Percentiles rank a stretch among this genome's conserved stretches.
phyloP scores from a whole-genome alignment of 2,113 vertebrate species.

The Girardinichthys multiradiatus region DNA sequence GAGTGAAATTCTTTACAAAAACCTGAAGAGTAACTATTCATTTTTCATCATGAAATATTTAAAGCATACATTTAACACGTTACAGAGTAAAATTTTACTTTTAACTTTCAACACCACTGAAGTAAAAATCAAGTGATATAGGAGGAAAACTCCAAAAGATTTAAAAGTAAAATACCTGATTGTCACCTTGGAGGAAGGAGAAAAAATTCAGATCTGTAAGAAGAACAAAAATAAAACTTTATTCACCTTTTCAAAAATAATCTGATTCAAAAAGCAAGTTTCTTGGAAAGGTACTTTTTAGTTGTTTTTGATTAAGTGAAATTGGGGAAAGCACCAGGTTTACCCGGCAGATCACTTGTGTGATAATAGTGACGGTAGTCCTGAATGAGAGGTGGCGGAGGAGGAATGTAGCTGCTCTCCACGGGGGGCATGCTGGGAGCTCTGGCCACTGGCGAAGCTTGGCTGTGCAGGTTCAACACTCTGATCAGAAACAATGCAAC shows the following conservation, averaged over 20 bases:
- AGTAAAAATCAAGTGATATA: neutral
- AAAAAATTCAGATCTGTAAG: constrained; percentile 95
- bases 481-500: constrained; percentile 53
- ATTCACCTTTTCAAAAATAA: neutral
- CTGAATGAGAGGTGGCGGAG: constrained; percentile 90
- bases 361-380: constrained; percentile 98
- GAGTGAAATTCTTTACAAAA: no score
- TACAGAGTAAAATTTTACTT: no score
- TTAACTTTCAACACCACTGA: neutral
- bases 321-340: neutral
- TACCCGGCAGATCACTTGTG: constrained; percentile 94
- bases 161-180: constrained; percentile 85
- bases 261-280: neutral
- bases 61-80: no score
- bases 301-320: neutral
- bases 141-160: neutral
- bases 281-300: neutral
- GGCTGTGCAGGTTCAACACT: constrained; percentile 90
- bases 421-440: constrained; percentile 95
- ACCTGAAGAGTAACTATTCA: no score
- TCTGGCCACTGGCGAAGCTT: constrained; percentile 90
- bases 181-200: constrained; percentile 98
- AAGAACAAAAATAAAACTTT: constrained; percentile 35
- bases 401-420: constrained; percentile 95
- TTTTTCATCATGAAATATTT: no score